These are phyloP conservation scores for Polypedilum vanderplanki DNA, from an alignment of 1,140 invertebrate genomes.

Conservation along the genomic window DNA sequence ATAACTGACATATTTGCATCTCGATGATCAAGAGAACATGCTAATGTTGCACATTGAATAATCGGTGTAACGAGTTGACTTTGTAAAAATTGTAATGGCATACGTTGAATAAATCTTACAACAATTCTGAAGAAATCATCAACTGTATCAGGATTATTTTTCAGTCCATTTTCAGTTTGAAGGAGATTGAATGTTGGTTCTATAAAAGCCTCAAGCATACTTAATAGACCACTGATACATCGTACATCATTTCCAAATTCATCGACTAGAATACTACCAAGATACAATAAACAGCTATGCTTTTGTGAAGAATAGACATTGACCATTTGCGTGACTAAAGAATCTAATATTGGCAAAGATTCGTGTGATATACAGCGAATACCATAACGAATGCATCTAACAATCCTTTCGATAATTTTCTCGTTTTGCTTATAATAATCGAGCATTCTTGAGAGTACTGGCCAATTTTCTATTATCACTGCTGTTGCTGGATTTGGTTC, in stretches of 20 bases:
- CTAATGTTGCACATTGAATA: slow-evolving; percentile 73
- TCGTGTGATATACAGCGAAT: slow-evolving; percentile 78
- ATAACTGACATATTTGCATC: slow-evolving; percentile 94
- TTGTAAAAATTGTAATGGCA: slow-evolving; percentile 72
- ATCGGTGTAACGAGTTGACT: slow-evolving; percentile 63
- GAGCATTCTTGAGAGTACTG: slow-evolving; percentile 70
- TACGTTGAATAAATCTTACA: slow-evolving; percentile 76
- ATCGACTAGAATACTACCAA: slow-evolving; percentile 92
- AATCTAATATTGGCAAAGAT: slow-evolving; percentile 66
- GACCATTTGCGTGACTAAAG: slow-evolving; percentile 80
- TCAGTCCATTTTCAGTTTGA: slow-evolving; percentile 65
- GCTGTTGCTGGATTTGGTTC: slow-evolving; percentile 72
- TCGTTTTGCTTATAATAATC: slow-evolving; percentile 70
- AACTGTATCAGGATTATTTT: slow-evolving; percentile 93
- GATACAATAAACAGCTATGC: slow-evolving; percentile 92
- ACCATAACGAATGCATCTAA: slow-evolving; percentile 81
- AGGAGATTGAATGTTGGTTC: slow-evolving; percentile 76
- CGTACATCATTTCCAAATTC: slow-evolving; percentile 67
- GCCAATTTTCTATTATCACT: slow-evolving; percentile 81
- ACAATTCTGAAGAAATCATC: slow-evolving; percentile 93
- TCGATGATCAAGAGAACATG: slow-evolving; percentile 80
- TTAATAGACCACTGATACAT: slow-evolving; percentile 66
- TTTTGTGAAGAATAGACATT: slow-evolving; percentile 71
- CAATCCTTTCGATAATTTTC: slow-evolving; percentile 85
- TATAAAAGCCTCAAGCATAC: slow-evolving; percentile 83